These are phyloP conservation scores for Brevimyrus niger DNA, from an alignment of 2,113 vertebrate species.

Conservation along the genomic window DNA sequence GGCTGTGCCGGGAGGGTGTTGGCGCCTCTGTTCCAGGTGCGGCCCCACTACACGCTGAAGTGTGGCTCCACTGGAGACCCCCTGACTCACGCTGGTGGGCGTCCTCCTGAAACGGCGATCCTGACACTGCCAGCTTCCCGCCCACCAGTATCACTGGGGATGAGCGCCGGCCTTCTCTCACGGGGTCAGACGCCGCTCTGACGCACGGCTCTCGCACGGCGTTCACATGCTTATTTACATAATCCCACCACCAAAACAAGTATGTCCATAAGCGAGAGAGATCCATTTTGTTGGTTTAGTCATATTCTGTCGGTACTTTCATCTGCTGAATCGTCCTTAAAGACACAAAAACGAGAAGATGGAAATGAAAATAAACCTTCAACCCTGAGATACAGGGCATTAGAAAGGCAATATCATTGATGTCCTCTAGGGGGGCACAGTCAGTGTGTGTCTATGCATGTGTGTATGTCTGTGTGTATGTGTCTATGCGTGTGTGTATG, in stretches of 20 bases:
- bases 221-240: neutral
- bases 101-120: neutral
- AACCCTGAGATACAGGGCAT: neutral
- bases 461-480: too few relatives aligned
- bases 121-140: neutral
- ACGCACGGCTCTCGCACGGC: neutral
- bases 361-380: neutral
- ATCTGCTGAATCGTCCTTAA: neutral
- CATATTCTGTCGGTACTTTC: neutral
- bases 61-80: neutral
- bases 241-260: neutral
- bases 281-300: neutral
- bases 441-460: neutral
- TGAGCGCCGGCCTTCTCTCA: neutral
- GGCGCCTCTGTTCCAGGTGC: neutral
- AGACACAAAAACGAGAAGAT: neutral
- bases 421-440: neutral
- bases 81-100: conserved; percentile 3
- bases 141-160: neutral
- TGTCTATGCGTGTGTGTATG: too few relatives aligned
- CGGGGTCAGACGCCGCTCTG: neutral
- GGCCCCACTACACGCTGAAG: neutral
- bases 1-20: neutral
- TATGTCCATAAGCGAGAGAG: neutral
- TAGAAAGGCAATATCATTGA: neutral